Evolutionary conservation across 2,888 invertebrate genomes (phyloP), one percentile per base, ranked within the genome.

Genomic region (Romanomermis culicivorax): DNA sequence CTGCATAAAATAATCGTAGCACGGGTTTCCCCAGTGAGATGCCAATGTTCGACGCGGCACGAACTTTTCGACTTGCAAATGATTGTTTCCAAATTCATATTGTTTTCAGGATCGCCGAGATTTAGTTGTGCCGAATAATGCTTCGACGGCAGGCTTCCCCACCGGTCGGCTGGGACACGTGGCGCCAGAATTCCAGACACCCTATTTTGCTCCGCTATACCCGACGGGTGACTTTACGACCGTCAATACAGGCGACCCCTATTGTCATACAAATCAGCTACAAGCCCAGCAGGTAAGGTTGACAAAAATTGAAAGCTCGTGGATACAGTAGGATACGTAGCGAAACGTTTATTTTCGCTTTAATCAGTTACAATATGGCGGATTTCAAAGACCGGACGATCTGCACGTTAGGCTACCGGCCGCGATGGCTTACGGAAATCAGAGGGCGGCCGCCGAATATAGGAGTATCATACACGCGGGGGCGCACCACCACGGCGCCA

Each of bases 41-140:
- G n/a, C n/a, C n/a, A n/a, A n/a, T n/a, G n/a, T n/a, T n/a, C n/a
- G n/a, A n/a, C n/a, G n/a, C n/a, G n/a, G n/a, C n/a, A n/a, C n/a
- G n/a, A n/a, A n/a, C n/a, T n/a, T n/a, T n/a, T n/a, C n/a, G n/a
- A n/a, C n/a, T n/a, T n/a, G n/a, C n/a, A n/a, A n/a, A n/a, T n/a
- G n/a, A n/a, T n/a, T n/a, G n/a, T n/a, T n/a, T n/a, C n/a, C n/a
- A n/a, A n/a, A n/a, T n/a, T n/a, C n/a, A n/a, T n/a, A n/a, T n/a
- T n/a, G n/a, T 36, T 55, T 55, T 42, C 52, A 55, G 55, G 55
- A 55, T 23, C 55, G 55, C 3, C 42, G 52, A 24, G 55, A 51
- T 3, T 23, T 52, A 17, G 43, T 17, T 7, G 17, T 25, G 24
- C 7, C 36, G 11, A 27, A 25, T 27, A 30, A 29, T 2, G 29